Conservation (phyloP, 2,888 invertebrate genomes). For the Zaprionus bogoriensis region DNA sequence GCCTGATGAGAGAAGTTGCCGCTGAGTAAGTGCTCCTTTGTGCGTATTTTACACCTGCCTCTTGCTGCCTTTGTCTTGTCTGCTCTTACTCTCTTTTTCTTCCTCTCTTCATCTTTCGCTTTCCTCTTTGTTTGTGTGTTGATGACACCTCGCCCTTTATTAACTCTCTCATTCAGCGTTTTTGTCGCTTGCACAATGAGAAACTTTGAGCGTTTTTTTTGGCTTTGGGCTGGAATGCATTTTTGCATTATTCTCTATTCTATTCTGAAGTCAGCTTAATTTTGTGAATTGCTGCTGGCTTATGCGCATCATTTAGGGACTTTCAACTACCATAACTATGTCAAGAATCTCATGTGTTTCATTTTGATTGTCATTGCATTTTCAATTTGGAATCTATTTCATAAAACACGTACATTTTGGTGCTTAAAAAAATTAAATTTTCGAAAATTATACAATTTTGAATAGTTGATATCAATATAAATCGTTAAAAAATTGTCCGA, state of each 20-base stretch:
- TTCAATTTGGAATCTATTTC: no score
- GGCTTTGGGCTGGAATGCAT: not conserved
- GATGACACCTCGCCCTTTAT: not conserved
- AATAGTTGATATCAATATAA: no score
- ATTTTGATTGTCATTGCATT: no score
- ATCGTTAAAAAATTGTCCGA: no score
- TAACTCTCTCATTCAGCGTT: not conserved
- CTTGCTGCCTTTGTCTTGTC: conserved; percentile 30
- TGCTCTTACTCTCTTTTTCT: not conserved
- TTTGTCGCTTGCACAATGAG: not conserved
- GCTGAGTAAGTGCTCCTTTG: conserved; percentile 71
- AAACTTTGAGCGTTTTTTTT: not conserved
- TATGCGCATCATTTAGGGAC: no score
- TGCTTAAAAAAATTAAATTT: no score
- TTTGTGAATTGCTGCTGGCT: no score
- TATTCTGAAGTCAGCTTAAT: not conserved
- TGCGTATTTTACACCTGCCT: conserved; percentile 65
- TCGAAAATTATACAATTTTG: no score
- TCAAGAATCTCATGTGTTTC: no score
- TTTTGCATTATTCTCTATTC: not conserved
- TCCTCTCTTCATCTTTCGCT: not conserved
- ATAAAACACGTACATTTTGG: no score
- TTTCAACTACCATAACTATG: no score
- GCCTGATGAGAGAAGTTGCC: conserved; percentile 39
- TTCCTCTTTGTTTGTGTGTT: not conserved